phyloP scores from a whole-genome alignment of 2,113 vertebrate species.

The Leptosomus discolor region DNA sequence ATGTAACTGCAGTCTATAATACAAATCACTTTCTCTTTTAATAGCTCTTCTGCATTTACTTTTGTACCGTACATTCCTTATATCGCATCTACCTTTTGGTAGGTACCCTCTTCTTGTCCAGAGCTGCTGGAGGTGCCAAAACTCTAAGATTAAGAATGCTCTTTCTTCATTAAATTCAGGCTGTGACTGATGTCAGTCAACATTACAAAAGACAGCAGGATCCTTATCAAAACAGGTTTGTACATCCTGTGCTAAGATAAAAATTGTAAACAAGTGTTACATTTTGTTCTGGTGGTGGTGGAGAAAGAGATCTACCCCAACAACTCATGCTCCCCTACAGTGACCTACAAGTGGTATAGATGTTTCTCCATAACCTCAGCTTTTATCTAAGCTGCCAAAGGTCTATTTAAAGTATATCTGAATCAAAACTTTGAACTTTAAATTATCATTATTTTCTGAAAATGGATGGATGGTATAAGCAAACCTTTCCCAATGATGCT shows the following conservation, averaged over 20 bases:
- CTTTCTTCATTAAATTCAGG: not conserved
- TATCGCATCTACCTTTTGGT: not conserved
- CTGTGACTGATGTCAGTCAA: not conserved
- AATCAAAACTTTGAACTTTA: not conserved
- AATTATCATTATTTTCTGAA: not conserved
- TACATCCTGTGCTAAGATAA: not conserved
- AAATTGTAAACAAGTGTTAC: not conserved
- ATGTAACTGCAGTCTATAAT: not conserved
- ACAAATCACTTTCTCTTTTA: not conserved
- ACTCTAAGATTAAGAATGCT: not conserved
- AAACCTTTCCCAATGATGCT: not conserved
- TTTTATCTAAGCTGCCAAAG: not conserved
- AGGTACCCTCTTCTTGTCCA: not conserved
- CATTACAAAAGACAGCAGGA: not conserved
- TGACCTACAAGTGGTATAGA: rapidly evolving
- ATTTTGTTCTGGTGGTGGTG: not conserved
- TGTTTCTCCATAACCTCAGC: not conserved
- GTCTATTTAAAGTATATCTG: not conserved
- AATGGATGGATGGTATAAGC: not conserved
- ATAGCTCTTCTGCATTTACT: not conserved
- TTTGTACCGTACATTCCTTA: not conserved
- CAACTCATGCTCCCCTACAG: rapidly evolving
- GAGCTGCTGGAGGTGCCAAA: not conserved
- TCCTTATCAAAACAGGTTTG: not conserved
- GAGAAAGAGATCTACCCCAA: not conserved